phyloP scores from a whole-genome alignment of 2,113 vertebrate species.

The Acinonyx jubatus region DNA sequence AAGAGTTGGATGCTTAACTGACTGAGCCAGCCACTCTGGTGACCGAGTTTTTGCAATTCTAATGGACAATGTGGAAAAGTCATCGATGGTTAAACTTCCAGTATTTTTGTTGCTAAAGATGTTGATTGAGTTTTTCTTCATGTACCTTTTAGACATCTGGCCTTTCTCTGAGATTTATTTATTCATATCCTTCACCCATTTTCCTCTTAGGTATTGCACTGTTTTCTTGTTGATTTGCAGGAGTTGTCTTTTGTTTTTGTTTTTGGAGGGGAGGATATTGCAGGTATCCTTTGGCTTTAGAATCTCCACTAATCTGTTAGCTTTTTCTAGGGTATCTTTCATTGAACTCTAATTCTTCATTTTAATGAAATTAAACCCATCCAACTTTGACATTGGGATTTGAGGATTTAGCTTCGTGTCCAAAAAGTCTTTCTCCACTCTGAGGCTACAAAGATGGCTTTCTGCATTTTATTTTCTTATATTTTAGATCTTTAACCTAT shows the following conservation, averaged over 20 bases:
- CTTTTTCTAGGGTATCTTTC: background rate
- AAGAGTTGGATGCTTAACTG: too few relatives aligned
- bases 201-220: background rate
- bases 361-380: background rate
- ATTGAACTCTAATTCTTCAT: background rate
- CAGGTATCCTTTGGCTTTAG: background rate
- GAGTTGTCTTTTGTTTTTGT: background rate
- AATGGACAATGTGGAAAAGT: background rate
- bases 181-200: background rate
- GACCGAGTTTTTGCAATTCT: background rate
- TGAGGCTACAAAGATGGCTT: background rate
- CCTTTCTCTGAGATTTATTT: background rate
- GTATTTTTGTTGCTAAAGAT: background rate
- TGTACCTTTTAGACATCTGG: background rate
- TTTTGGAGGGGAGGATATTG: background rate
- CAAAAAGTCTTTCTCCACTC: background rate
- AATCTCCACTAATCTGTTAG: background rate
- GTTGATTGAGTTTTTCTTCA: conserved; percentile 4
- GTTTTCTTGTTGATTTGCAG: conserved; percentile 12
- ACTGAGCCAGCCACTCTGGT: too few relatives aligned
- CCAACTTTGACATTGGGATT: background rate
- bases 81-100: background rate
- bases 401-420: background rate
- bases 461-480: background rate
- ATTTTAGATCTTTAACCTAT: background rate